A percentile compares a stretch with the other conserved stretches of the same genome.
These are phyloP conservation scores for Fregata magnificens DNA, from an alignment of 2,113 vertebrate species.

Conservation along the genomic window DNA sequence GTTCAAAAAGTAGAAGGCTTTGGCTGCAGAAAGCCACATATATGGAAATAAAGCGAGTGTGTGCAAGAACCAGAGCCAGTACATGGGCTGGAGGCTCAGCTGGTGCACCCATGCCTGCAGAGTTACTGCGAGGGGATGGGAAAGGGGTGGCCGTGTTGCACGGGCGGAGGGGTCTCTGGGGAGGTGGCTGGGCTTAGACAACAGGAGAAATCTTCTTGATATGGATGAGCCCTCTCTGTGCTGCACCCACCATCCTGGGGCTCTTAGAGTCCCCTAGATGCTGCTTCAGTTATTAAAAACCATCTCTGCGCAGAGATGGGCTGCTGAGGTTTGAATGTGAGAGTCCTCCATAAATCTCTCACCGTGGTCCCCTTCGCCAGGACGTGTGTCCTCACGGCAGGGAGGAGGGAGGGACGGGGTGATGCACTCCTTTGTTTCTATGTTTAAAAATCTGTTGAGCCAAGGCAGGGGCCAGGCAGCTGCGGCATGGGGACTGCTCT, in stretches of 20 bases:
- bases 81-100: neutral
- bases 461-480: neutral
- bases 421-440: neutral
- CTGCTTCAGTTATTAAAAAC: too few species aligned
- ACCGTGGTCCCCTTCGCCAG: rapidly evolving
- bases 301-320: rapidly evolving
- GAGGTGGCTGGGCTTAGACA: neutral
- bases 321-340: neutral
- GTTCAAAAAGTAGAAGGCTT: neutral
- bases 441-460: neutral
- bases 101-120: neutral
- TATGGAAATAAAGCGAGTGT: neutral
- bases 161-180: neutral
- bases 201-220: neutral
- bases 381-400: rapidly evolving
- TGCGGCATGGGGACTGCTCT: rapidly evolving
- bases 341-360: too few species aligned
- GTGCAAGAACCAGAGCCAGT: too few species aligned
- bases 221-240: neutral
- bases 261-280: neutral
- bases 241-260: too few species aligned
- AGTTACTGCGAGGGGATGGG: rapidly evolving
- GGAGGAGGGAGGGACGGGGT: neutral
- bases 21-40: neutral
- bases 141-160: too few species aligned